These are phyloP conservation scores for Ricordea florida DNA, from an alignment of 92 coral and sea anemone genomes.

Conservation along the genomic window DNA sequence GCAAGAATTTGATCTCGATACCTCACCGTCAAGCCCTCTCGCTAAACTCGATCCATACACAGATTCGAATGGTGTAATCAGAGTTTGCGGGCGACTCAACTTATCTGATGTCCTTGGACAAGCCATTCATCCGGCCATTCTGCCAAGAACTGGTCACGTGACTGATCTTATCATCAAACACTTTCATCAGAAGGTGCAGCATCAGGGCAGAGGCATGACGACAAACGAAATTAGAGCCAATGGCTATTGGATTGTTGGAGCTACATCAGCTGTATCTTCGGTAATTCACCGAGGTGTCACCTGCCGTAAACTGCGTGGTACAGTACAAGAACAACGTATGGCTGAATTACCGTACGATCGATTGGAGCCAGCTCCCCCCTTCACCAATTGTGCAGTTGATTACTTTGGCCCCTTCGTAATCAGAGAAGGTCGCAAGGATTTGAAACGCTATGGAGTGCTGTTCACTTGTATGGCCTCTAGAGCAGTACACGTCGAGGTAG, in stretches of 20 bases:
- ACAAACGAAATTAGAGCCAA: conserved; percentile 7
- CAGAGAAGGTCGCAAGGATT: conserved; percentile 22
- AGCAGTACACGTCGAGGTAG: conserved; percentile 46
- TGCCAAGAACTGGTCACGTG: conserved; percentile 20
- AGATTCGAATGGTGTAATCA: not conserved
- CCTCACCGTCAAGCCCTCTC: not conserved
- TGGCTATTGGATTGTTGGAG: conserved; percentile 34
- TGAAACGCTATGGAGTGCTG: conserved; percentile 34
- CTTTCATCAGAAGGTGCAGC: conserved; percentile 16
- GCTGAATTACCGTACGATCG: conserved; percentile 50
- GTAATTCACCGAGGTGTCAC: conserved; percentile 23
- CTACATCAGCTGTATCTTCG: too few relatives aligned
- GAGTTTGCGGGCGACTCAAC: conserved; percentile 17
- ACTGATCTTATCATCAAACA: conserved; percentile 13
- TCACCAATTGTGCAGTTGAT: conserved; percentile 56
- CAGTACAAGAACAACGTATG: conserved; percentile 35
- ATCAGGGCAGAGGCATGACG: conserved; percentile 39
- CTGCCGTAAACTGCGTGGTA: conserved; percentile 9
- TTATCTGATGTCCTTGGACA: not conserved
- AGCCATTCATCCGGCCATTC: not conserved
- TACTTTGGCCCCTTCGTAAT: conserved; percentile 57
- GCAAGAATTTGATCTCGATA: not conserved
- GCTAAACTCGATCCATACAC: conserved; percentile 26
- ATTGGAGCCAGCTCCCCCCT: conserved; percentile 38
- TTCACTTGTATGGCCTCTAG: conserved; percentile 34